Percentiles rank a stretch among this genome's conserved stretches.
Evolutionary conservation across 2,888 invertebrate genomes (phyloP).

Genomic region (Carterocephalus palaemon): DNA sequence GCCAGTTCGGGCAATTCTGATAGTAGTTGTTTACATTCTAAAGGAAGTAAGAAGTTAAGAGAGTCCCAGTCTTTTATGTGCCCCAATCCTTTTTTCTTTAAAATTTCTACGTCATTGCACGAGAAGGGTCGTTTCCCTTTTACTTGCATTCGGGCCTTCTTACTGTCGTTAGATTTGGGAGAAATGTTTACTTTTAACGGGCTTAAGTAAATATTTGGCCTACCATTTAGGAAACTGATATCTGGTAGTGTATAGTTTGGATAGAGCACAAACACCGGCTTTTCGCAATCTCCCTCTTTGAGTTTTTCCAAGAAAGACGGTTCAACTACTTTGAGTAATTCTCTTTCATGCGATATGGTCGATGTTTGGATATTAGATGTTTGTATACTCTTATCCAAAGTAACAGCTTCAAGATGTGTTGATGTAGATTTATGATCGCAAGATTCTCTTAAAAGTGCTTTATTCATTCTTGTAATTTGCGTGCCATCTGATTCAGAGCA

Average conservation of each 20-base stretch:
- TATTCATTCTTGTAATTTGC: slow-evolving; percentile 72
- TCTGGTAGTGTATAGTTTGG: slow-evolving; percentile 95
- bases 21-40: slow-evolving; percentile 88
- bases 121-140: slow-evolving; percentile 84
- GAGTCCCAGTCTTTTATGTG: slow-evolving; percentile 97
- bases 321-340: slow-evolving; percentile 81
- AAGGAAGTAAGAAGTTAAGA: slow-evolving; percentile 90
- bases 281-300: slow-evolving; percentile 81
- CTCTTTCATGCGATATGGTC: slow-evolving; percentile 60
- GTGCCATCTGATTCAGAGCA: slow-evolving; percentile 77
- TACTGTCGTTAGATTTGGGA: slow-evolving; percentile 58
- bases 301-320: slow-evolving; percentile 85
- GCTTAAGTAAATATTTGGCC: slow-evolving; percentile 84
- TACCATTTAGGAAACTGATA: slow-evolving; percentile 86
- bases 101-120: slow-evolving; percentile 88
- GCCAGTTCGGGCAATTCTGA: slow-evolving; percentile 89
- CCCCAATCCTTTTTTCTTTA: slow-evolving; percentile 88
- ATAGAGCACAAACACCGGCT: slow-evolving; percentile 93
- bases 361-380: slow-evolving; percentile 78
- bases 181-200: slow-evolving; percentile 81
- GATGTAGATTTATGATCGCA: slow-evolving; percentile 71
- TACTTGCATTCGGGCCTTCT: slow-evolving; percentile 56
- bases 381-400: slow-evolving; percentile 87
- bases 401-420: slow-evolving; percentile 75
- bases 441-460: slow-evolving; percentile 55